These are phyloP conservation scores for Drosophila paulistorum DNA, from an alignment of 1,140 invertebrate genomes.

Conservation along the genomic window DNA sequence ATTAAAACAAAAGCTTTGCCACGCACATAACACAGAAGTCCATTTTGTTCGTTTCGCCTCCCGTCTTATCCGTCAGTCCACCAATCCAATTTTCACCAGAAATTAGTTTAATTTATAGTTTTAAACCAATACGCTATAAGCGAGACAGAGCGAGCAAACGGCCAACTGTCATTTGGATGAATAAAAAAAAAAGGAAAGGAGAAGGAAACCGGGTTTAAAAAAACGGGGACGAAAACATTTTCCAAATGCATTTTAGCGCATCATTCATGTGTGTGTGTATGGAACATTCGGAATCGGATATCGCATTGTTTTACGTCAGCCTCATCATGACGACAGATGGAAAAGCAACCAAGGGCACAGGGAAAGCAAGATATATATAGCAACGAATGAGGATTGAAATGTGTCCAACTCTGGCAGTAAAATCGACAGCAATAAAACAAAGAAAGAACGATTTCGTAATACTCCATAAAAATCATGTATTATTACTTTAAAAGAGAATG, in stretches of 20 bases:
- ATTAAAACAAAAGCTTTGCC: slow-evolving; percentile 43
- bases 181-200: slow-evolving; percentile 20
- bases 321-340: slow-evolving; percentile 63
- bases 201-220: slow-evolving; percentile 1
- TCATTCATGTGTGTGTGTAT: slow-evolving; percentile 38
- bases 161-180: slow-evolving; percentile 60
- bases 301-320: slow-evolving; percentile 76
- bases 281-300: slow-evolving; percentile 58
- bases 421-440: slow-evolving; percentile 15
- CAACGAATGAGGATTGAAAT: slow-evolving; percentile 55
- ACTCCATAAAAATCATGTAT: background rate
- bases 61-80: background rate
- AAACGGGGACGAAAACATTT: slow-evolving; percentile 40
- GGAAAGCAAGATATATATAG: slow-evolving; percentile 6
- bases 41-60: background rate
- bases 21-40: slow-evolving; percentile 20
- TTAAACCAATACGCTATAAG: slow-evolving; percentile 17
- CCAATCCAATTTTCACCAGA: slow-evolving; percentile 56
- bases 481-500: too few species aligned
- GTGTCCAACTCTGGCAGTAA: slow-evolving; percentile 48
- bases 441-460: slow-evolving; percentile 6
- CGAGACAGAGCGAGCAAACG: slow-evolving; percentile 34
- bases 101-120: slow-evolving; percentile 71
- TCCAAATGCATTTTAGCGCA: slow-evolving; percentile 26
- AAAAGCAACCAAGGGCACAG: background rate